These are phyloP conservation scores for Brachyhypopomus gauderio DNA, from an alignment of 2,113 vertebrate genomes.

Conservation along the genomic window DNA sequence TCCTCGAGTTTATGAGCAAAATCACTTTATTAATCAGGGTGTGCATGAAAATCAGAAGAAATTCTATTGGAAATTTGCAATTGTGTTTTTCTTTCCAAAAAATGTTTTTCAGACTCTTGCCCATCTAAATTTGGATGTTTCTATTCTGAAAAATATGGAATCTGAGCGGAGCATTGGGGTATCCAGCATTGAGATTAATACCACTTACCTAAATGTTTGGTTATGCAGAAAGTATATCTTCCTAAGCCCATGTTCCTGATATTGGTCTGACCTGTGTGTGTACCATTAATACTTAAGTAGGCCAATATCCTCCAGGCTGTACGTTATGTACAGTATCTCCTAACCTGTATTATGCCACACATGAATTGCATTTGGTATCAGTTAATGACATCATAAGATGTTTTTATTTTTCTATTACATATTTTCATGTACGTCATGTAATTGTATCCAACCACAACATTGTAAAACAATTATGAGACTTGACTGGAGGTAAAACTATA, in stretches of 20 bases:
- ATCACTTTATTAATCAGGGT: too few relatives aligned
- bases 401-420: background rate
- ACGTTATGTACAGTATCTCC: background rate
- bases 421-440: background rate
- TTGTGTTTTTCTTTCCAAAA: too few relatives aligned
- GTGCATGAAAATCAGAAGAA: too few relatives aligned
- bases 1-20: background rate
- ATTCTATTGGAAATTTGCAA: too few relatives aligned
- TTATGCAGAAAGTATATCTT: background rate
- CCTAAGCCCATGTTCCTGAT: background rate
- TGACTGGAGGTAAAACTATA: constrained; percentile 36
- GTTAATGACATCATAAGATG: constrained; percentile 18
- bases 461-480: constrained; percentile 27
- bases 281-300: background rate
- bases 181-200: background rate
- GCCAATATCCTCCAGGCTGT: background rate
- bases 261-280: background rate
- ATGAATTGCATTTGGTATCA: background rate
- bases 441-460: background rate
- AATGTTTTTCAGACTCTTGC: too few relatives aligned
- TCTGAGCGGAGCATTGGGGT: background rate
- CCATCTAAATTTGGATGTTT: too few relatives aligned
- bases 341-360: background rate
- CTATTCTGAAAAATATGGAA: background rate
- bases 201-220: background rate